Base-by-base conservation (phyloP, 2,888 invertebrate genomes). In the Nomada flava region DNA sequence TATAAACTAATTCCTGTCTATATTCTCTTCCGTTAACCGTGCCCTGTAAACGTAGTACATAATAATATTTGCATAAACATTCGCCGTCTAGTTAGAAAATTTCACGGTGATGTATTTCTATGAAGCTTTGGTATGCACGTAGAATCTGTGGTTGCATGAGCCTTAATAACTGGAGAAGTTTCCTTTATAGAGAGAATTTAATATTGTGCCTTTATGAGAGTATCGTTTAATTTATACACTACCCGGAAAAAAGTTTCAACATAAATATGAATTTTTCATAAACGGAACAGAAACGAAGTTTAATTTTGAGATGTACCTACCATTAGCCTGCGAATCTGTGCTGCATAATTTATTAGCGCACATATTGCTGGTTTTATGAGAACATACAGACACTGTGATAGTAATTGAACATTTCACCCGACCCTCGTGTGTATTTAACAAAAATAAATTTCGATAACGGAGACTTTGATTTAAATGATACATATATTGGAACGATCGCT, bases 251-350 rank as follows among this genome's bases (percentile, higher is more conserved):
- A 50, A 63, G 42, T 42, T 63, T 15, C 13, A 10, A 36, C 36
- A 59, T 59, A 67, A 67, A 59, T 52, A 59, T 74, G 74, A 67
- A 59, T 60, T 68, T 68, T 75, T 68, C 59, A 59, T 52, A 50
- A 52, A 50, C 36, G 15, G 50, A 23, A 42, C 57, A 7, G 23
- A 7, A 42, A 53, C 13, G 20, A 53, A 72, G 71, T 63, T 72
- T 72, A 20, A 72, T 72, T 72, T 63, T 63, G 63, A 72, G 53
- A 63, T 72, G 13, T 15, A 47, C 15, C n/a, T 53, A 72, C 52
- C 71, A 72, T 72, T 72, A 63, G 53, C 42, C 23, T 23, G 62
- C n/a, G 42, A 70, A 62, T 71, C 52, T 60, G 52, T 0, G 15
- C 9, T 23, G 52, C 53, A 62, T 53, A 62, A 72, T 72, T 72